Conservation (phyloP, 2,888 invertebrate genomes). For the Lycophotia porphyrea region DNA sequence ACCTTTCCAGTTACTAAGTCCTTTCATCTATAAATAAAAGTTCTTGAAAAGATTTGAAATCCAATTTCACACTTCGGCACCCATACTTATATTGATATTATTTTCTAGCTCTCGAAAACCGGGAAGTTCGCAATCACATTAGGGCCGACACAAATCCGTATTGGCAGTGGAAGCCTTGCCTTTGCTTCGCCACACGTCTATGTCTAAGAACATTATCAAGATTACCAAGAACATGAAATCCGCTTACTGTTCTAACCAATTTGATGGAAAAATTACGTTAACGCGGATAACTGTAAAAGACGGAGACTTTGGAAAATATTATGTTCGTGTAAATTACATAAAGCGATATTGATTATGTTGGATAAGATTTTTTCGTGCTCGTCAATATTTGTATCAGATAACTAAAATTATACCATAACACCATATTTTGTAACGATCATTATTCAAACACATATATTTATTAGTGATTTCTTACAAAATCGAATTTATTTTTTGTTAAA, state of each 20-base stretch:
- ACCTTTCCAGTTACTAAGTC: conserved; percentile 22
- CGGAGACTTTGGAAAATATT: not conserved
- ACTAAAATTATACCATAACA: not conserved
- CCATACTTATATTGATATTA: conserved; percentile 56
- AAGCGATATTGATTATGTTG: not conserved
- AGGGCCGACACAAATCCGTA: conserved; percentile 59
- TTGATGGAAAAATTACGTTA: conserved; percentile 27
- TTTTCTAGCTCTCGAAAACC: conserved; percentile 45
- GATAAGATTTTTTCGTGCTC: not conserved
- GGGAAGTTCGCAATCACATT: conserved; percentile 64
- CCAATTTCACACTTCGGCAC: conserved; percentile 53
- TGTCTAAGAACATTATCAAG: conserved; percentile 58
- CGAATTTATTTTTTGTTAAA: not conserved
- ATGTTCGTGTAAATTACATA: not conserved
- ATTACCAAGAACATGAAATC: conserved; percentile 56
- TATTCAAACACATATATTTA: not conserved
- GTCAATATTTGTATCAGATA: not conserved
- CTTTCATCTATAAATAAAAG: conserved; percentile 39
- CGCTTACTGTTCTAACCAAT: conserved; percentile 56
- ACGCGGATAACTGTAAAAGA: not conserved
- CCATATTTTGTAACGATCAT: not conserved
- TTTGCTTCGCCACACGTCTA: conserved; percentile 43
- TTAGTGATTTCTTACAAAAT: not conserved
- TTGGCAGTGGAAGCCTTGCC: conserved; percentile 59
- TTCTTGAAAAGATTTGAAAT: conserved; percentile 55